phyloP scores from a whole-genome alignment of 2,797 vertebrate genomes.

The Halcyon badia region DNA sequence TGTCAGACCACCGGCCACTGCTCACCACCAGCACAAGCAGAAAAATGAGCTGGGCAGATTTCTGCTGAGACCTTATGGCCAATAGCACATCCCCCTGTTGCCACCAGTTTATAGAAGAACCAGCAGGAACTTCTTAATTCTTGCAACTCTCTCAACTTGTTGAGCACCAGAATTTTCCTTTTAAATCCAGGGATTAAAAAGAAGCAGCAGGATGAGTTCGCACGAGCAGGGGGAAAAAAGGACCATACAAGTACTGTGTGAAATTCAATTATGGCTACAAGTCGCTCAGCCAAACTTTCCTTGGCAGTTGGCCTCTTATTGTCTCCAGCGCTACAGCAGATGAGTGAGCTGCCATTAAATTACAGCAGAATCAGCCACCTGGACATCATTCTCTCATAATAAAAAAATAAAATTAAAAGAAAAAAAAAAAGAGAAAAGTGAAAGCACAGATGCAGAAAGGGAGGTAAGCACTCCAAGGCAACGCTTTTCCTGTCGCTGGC shows the following conservation, averaged over 20 bases:
- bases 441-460: not conserved
- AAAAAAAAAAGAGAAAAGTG: not conserved
- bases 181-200: not conserved
- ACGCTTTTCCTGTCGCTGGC: not conserved
- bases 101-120: not conserved
- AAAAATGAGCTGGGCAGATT: not conserved
- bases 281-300: constrained; percentile 34
- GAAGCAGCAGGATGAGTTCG: not conserved
- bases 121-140: not conserved
- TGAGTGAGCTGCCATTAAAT: constrained; percentile 42
- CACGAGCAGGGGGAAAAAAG: accelerated
- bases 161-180: not conserved
- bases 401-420: too few relatives aligned
- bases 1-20: not conserved
- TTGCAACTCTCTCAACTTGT: not conserved
- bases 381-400: not conserved
- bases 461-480: not conserved
- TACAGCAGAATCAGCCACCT: constrained; percentile 51
- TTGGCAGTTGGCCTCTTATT: constrained; percentile 30
- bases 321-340: constrained; percentile 42
- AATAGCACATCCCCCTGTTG: not conserved
- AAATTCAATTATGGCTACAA: constrained; percentile 37
- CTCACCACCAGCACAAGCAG: not conserved
- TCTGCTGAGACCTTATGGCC: not conserved
- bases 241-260: not conserved